phyloP scores from a whole-genome alignment of 2,888 invertebrate genomes.

The Tetanocera ferruginea region DNA sequence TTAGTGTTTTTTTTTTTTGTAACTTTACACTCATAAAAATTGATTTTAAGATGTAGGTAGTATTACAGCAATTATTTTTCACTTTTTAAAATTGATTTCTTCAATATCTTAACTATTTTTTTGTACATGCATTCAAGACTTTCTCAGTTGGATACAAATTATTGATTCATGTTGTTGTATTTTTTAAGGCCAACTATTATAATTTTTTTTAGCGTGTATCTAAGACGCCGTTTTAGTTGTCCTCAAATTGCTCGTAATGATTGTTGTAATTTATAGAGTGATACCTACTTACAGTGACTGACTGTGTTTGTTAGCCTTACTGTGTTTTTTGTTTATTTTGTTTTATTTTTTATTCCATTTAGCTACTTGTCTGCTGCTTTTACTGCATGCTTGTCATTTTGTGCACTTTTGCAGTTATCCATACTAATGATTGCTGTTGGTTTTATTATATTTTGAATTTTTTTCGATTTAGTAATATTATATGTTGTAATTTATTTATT shows the following conservation, averaged over 20 bases:
- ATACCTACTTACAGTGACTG: not conserved
- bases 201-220: not conserved
- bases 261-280: conserved; percentile 7
- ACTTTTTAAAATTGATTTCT: no score
- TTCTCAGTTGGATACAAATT: no score
- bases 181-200: not conserved
- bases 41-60: no score
- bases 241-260: not conserved
- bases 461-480: not conserved
- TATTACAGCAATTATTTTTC: no score
- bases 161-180: not conserved
- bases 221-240: no score
- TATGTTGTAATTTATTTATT: not conserved
- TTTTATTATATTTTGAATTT: not conserved
- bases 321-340: not conserved
- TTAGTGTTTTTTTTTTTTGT: no score
- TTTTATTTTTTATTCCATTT: not conserved
- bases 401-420: not conserved
- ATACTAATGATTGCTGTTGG: not conserved
- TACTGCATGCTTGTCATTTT: not conserved
- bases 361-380: not conserved
- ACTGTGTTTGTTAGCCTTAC: not conserved
- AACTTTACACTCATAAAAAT: no score
- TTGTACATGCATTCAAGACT: no score
- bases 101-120: no score